These are phyloP conservation scores for Oryzias melastigma DNA, from an alignment of 2,113 vertebrate species.

Conservation along the genomic window DNA sequence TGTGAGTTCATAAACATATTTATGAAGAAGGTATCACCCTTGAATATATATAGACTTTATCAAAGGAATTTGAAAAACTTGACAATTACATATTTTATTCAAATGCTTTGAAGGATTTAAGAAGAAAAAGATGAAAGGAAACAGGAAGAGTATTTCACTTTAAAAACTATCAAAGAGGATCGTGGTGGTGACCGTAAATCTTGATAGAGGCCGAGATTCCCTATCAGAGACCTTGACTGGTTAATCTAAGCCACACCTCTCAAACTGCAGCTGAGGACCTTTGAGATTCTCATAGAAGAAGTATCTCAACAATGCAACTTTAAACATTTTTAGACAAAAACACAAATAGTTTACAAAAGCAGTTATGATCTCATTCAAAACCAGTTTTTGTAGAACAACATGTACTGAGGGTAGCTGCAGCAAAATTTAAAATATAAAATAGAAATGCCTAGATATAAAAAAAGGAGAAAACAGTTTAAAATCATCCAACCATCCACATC, in stretches of 20 bases:
- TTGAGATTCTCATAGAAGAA: slow-evolving; percentile 23
- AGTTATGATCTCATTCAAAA: slow-evolving; percentile 17
- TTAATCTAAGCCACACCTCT: slow-evolving; percentile 52
- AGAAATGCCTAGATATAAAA: too few relatives aligned
- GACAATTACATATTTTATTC: too few relatives aligned
- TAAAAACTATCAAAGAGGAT: slow-evolving; percentile 15
- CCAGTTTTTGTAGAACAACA: too few relatives aligned
- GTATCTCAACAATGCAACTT: slow-evolving; percentile 29
- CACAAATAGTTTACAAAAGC: slow-evolving; percentile 17
- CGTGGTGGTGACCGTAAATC: slow-evolving; percentile 5
- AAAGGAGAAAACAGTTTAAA: too few relatives aligned
- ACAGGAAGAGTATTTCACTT: slow-evolving; percentile 15
- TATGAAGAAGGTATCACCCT: too few relatives aligned
- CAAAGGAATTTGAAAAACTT: too few relatives aligned
- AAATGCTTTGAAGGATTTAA: neutral
- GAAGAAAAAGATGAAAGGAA: slow-evolving; percentile 26
- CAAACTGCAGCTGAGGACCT: slow-evolving; percentile 27
- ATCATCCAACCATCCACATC: too few relatives aligned
- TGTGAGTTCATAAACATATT: too few relatives aligned
- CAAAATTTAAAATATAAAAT: too few relatives aligned
- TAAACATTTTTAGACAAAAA: slow-evolving; percentile 38
- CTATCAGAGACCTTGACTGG: slow-evolving; percentile 41
- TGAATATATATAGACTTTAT: too few relatives aligned
- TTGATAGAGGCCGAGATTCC: slow-evolving; percentile 27
- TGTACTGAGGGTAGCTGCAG: too few relatives aligned